Percentiles rank a stretch among this genome's conserved stretches.
Evolutionary conservation across 2,888 invertebrate species (phyloP).

Genomic region (Gari tellinella): DNA sequence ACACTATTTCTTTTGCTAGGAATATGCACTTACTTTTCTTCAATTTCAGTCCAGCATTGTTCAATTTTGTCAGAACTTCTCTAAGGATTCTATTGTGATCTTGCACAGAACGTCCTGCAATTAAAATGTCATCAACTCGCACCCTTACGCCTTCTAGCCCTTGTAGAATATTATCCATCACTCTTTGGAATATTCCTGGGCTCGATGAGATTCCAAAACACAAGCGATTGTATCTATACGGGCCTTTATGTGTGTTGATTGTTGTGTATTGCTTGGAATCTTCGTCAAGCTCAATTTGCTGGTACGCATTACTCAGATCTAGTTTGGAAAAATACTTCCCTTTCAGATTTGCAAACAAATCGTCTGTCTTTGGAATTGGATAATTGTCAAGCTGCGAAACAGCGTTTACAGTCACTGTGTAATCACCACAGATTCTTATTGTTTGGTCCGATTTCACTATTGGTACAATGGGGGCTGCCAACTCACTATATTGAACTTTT

Average conservation of each 20-base stretch:
- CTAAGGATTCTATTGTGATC: constrained; percentile 55
- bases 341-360: constrained; percentile 15
- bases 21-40: constrained; percentile 66
- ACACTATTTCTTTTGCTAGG: constrained; percentile 53
- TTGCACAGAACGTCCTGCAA: constrained; percentile 45
- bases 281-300: constrained; percentile 18
- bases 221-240: constrained; percentile 11
- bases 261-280: constrained; percentile 12
- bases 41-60: constrained; percentile 51
- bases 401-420: constrained; percentile 16
- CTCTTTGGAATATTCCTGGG: constrained; percentile 57
- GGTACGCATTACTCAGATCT: constrained; percentile 19
- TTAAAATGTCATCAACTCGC: constrained; percentile 68
- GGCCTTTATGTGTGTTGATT: constrained; percentile 21
- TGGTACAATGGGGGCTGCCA: constrained; percentile 9
- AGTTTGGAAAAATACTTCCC: constrained; percentile 19
- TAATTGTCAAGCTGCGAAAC: constrained; percentile 6
- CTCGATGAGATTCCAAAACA: constrained; percentile 35
- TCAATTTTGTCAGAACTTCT: constrained; percentile 50
- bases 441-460: constrained; percentile 2
- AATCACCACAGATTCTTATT: constrained; percentile 14
- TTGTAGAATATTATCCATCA: constrained; percentile 62
- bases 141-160: constrained; percentile 55
- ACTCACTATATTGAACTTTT: constrained; percentile 3
- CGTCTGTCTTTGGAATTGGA: constrained; percentile 19